Evolutionary conservation across 23 tunicate species (phyloP), one percentile per base, ranked within the genome.

Genomic region (Trididemnum miniatum): DNA sequence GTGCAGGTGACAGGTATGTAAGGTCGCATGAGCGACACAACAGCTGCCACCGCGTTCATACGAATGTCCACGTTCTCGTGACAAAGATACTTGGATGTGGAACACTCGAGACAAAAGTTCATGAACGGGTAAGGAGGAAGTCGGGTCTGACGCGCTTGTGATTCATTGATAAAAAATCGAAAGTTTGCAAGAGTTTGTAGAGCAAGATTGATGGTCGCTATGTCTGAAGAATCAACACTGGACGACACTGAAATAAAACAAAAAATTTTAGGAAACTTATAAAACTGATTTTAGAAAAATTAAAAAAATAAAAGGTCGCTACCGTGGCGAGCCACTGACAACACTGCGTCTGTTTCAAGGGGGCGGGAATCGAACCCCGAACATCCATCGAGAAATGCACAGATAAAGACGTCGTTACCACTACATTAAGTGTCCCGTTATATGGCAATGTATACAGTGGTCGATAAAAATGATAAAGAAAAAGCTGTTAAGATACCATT

Each of bases 121-220:
- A 84, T 80, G 34, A 87, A 84, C 2, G 87, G 98, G 18, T 89
- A 77, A 1, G 89, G 93, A 0, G 81, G 84, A 1, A 71, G 73
- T 50, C 78, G 71, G 60, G 84, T 76, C n/a, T 25, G 80, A 18
- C 73, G 54, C 31, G 84, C 65, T 30, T 71, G 36, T 4, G 65
- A 22, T 2, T 57, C 44, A 32, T 86, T 81, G 62, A 50, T 72
- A 49, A 72, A 35, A 40, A 88, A 93, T n/a, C 51, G 89, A 34
- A 93, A 93, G 39, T 69, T 84, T 52, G 98, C 89, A 25, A 93
- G 89, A 25, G 90, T 87, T 35, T 82, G 89, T 25, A 93, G 86
- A 33, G 98, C 92, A 1, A 93, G 89, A 22, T 71, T 86, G 54
- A 88, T 72, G 15, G 84, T 85, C 18, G 84, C 35, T 23, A 84